Conservation (phyloP, 2,797 vertebrate species). For the Catharus ustulatus region DNA sequence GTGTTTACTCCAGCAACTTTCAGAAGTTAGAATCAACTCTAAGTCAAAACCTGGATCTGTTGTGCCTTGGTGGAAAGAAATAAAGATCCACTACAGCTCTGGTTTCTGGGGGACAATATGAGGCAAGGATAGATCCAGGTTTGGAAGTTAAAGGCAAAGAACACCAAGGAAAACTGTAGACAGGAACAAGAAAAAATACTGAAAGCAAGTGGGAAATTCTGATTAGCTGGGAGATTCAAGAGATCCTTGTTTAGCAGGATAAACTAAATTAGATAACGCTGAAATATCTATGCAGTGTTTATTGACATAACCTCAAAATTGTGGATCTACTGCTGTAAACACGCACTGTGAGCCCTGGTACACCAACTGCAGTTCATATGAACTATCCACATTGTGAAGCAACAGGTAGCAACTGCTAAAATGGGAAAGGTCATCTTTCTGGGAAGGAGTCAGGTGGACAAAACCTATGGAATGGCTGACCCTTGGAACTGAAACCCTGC, state of each 20-base stretch:
- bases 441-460: not conserved
- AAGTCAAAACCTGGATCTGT: not conserved
- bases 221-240: not conserved
- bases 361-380: not conserved
- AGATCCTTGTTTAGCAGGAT: not conserved
- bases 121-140: not conserved
- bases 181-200: not conserved
- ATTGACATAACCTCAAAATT: not conserved
- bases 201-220: not conserved
- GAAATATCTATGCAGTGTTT: not conserved
- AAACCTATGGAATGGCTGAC: not conserved
- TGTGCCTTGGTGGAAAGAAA: not conserved
- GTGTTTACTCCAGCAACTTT: not conserved
- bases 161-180: not conserved
- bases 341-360: not conserved
- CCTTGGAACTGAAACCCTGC: not conserved
- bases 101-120: not conserved
- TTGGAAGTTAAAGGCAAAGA: not conserved
- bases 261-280: not conserved
- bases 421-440: not conserved
- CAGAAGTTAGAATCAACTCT: not conserved
- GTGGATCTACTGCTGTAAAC: not conserved
- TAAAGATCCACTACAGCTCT: not conserved
- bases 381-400: not conserved
- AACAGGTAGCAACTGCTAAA: not conserved